Evolutionary conservation across 1,140 invertebrate genomes (phyloP), one percentile per base, ranked within the genome.

Genomic region (Daktulosphaira vitifoliae): DNA sequence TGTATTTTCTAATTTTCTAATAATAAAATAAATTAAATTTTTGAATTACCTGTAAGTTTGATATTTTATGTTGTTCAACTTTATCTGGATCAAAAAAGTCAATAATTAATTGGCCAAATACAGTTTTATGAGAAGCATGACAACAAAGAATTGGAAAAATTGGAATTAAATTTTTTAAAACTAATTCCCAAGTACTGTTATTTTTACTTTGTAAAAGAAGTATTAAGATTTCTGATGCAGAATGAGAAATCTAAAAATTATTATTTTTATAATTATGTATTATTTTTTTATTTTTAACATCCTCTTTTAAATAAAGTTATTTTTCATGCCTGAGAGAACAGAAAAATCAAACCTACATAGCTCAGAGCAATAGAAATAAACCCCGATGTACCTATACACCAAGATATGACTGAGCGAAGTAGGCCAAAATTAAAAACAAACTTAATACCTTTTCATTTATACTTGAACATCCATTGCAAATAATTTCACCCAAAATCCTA

Each of bases 71-170:
- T 8, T 62, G 22, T 3, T 62, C 42, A 15, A 39, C 23, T 48
- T 62, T 22, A 48, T 62, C 56, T 15, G 56, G 56, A 33, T 62
- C 16, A 62, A 62, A 62, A 6, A 62, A 48, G 44, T 62, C 15
- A 1, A 46, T 46, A 62, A 62, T 22, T n/a, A 22, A n/a, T 46
- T 62, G 56, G 3, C 56, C 56, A 6, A 62, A 7, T 5, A 11
- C 29, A 33, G 56, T 46, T 29, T 9, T 29, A 29, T 44, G 25
- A 46, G 18, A 13, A 26, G 42, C 39, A 29, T 48, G 29, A 62
- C 42, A 37, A 13, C 29, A 48, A 7, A 62, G n/a, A 26, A 62
- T 6, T 6, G 42, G 56, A 3, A 62, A 62, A 15, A 46, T 16
- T 33, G 56, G 56, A 20, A 6, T 1, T 33, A 62, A 29, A 46